These are phyloP conservation scores for Cuculus canorus DNA, from an alignment of 2,797 vertebrate genomes.

Conservation along the genomic window DNA sequence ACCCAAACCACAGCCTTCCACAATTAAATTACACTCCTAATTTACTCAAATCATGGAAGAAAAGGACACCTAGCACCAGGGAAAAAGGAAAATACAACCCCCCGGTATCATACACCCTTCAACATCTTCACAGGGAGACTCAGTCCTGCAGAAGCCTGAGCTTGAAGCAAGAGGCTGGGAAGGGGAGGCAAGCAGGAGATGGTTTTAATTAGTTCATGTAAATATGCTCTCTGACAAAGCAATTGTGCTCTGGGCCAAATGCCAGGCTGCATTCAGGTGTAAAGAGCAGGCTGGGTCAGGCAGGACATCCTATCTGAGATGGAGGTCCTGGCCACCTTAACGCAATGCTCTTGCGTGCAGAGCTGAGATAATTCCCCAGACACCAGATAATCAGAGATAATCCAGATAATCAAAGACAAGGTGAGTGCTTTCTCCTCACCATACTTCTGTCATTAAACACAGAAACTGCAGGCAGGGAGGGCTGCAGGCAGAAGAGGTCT, in stretches of 20 bases:
- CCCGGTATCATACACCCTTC: not conserved
- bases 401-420: not conserved
- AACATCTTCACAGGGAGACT: not conserved
- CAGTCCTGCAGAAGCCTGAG: not conserved
- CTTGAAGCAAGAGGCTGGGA: not conserved
- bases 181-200: not conserved
- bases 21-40: constrained; percentile 46
- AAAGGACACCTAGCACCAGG: not conserved
- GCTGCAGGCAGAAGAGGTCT: not conserved
- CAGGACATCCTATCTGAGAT: not conserved
- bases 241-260: not conserved
- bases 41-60: not conserved
- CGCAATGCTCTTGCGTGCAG: not conserved
- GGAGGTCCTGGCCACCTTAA: constrained; percentile 1
- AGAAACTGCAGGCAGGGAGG: not conserved
- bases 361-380: not conserved
- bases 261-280: not conserved
- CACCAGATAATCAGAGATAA: not conserved
- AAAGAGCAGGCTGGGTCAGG: not conserved
- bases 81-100: not conserved
- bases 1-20: constrained; percentile 49
- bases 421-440: not conserved
- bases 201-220: constrained; percentile 24
- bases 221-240: constrained; percentile 1
- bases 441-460: not conserved